phyloP scores from a whole-genome alignment of 2,113 vertebrate genomes.

The Podilymbus podiceps region DNA sequence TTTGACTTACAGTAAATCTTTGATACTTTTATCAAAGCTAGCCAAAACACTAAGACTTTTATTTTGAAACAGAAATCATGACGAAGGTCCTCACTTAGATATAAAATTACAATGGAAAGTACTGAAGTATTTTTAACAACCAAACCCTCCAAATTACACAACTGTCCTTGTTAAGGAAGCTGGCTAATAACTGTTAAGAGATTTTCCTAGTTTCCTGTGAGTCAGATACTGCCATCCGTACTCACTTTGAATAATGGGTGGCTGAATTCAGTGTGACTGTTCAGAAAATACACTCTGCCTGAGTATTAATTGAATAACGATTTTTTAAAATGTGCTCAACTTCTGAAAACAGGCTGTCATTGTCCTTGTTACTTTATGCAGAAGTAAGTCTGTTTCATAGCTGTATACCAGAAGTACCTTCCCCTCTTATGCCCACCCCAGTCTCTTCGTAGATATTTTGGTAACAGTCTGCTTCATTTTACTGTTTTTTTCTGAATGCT shows the following conservation, averaged over 20 bases:
- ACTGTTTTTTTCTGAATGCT: neutral
- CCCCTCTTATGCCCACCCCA: neutral
- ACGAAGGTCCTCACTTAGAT: constrained; percentile 5
- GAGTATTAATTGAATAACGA: neutral
- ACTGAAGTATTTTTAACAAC: constrained; percentile 49
- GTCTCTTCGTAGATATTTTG: neutral
- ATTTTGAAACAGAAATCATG: constrained; percentile 40
- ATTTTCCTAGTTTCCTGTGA: constrained; percentile 46
- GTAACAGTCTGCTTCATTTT: neutral
- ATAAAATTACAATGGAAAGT: constrained; percentile 51
- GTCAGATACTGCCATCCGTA: neutral
- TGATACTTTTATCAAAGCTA: neutral
- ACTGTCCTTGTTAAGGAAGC: constrained; percentile 37
- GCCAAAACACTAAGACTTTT: neutral
- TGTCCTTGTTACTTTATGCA: constrained; percentile 38
- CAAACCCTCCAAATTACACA: neutral
- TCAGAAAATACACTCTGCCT: neutral
- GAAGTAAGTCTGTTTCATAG: constrained; percentile 3
- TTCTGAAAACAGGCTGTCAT: constrained; percentile 6
- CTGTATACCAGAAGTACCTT: neutral
- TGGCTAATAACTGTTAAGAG: constrained; percentile 9
- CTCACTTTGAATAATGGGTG: neutral
- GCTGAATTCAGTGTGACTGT: neutral
- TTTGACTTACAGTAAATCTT: neutral
- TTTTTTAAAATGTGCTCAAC: neutral